Conservation (phyloP, 1,140 invertebrate species). For the Euglossa dilemma region DNA sequence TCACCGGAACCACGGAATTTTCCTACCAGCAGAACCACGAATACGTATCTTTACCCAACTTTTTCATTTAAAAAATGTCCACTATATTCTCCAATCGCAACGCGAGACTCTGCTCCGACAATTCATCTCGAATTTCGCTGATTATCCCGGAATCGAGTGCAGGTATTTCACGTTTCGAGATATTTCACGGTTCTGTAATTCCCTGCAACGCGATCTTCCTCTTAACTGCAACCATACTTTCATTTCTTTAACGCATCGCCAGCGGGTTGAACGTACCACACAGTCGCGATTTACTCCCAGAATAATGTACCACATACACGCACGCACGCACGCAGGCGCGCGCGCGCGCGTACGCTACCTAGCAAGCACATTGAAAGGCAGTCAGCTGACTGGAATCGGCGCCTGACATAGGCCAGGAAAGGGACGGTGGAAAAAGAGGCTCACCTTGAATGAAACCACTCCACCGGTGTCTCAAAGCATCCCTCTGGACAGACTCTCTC, state of each 20-base stretch:
- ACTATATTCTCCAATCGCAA: too few relatives aligned
- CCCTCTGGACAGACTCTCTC: conserved; percentile 36
- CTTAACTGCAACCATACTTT: background rate
- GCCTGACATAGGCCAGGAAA: background rate
- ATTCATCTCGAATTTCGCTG: too few relatives aligned
- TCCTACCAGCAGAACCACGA: too few relatives aligned
- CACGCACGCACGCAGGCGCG: background rate
- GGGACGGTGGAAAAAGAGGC: background rate
- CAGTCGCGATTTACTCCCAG: background rate
- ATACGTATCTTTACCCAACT: too few relatives aligned
- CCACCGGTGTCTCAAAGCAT: conserved; percentile 50
- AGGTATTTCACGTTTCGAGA: background rate
- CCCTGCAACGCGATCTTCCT: background rate
- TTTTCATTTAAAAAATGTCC: too few relatives aligned
- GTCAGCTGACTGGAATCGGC: conserved; percentile 22
- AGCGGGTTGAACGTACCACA: background rate
- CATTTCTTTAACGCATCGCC: too few relatives aligned
- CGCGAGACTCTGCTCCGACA: too few relatives aligned
- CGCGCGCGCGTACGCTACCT: background rate
- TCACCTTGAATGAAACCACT: conserved; percentile 49
- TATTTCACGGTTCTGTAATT: background rate
- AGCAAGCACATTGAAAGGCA: background rate
- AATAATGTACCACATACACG: background rate
- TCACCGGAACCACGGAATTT: too few relatives aligned
- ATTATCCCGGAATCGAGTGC: too few relatives aligned